Percentiles rank a stretch among this genome's conserved stretches.
Evolutionary conservation across 2,113 vertebrate species (phyloP).

Genomic region (Solea senegalensis): DNA sequence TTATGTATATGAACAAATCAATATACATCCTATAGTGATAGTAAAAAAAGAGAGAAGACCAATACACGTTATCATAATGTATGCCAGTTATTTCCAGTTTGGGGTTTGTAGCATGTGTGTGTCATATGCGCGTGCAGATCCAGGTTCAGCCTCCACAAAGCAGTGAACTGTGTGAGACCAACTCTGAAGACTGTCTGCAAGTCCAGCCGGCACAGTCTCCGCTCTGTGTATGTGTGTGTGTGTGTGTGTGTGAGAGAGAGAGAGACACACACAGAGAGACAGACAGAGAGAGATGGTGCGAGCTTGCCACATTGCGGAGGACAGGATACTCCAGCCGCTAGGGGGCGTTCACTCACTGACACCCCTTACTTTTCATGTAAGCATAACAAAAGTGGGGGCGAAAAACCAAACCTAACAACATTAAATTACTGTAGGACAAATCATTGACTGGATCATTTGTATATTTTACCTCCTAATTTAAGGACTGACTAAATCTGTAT

Average conservation of each 20-base stretch:
- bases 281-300: no score
- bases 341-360: slow-evolving; percentile 68
- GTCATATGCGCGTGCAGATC: neutral
- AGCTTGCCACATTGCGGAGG: no score
- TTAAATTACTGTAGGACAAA: no score
- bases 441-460: no score
- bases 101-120: neutral
- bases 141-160: neutral
- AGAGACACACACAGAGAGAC: neutral
- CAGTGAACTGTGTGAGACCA: neutral
- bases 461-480: no score
- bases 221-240: slow-evolving; percentile 9
- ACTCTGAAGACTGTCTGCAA: neutral
- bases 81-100: no score
- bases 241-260: neutral
- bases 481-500: no score
- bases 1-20: no score
- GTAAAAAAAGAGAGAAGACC: no score
- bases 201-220: neutral
- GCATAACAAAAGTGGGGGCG: slow-evolving; percentile 1
- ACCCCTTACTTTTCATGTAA: slow-evolving; percentile 12
- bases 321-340: slow-evolving; percentile 43
- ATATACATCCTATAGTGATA: no score
- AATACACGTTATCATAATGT: no score
- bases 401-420: no score